phyloP scores from a whole-genome alignment of 2,113 vertebrate species.

The Barnardius zonarius region DNA sequence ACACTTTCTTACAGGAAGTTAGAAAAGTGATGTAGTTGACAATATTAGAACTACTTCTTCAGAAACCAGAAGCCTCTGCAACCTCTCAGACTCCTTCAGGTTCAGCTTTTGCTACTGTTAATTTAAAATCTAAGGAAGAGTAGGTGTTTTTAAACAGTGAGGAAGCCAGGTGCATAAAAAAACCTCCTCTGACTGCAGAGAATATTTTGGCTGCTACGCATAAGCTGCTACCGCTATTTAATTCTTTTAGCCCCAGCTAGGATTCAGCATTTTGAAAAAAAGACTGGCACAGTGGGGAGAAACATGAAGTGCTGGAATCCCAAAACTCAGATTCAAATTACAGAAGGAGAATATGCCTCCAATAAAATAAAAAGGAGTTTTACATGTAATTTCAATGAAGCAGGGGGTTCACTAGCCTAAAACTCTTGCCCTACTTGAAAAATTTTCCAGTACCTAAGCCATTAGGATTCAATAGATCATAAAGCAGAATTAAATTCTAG shows the following conservation, averaged over 20 bases:
- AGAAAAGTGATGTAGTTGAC: background rate
- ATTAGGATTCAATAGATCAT: background rate
- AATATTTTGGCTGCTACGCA: constrained; percentile 11
- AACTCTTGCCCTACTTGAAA: background rate
- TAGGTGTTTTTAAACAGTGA: background rate
- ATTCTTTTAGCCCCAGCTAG: background rate
- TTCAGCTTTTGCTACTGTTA: background rate
- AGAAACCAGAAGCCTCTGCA: background rate
- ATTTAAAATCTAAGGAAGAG: constrained; percentile 22
- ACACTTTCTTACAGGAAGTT: background rate
- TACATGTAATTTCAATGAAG: background rate
- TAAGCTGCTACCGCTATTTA: background rate
- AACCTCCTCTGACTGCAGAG: background rate
- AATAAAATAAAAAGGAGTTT: background rate
- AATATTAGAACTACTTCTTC: background rate
- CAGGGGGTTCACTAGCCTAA: background rate
- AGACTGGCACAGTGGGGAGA: background rate
- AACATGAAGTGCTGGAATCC: background rate
- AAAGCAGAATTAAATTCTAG: background rate
- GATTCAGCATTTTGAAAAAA: background rate
- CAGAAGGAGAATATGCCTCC: background rate
- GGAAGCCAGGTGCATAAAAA: background rate
- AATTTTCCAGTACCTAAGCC: background rate
- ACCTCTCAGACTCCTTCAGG: background rate
- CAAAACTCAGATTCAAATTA: background rate